These are phyloP conservation scores for Nesidiocoris tenuis DNA, from an alignment of 2,888 invertebrate genomes.

Conservation along the genomic window DNA sequence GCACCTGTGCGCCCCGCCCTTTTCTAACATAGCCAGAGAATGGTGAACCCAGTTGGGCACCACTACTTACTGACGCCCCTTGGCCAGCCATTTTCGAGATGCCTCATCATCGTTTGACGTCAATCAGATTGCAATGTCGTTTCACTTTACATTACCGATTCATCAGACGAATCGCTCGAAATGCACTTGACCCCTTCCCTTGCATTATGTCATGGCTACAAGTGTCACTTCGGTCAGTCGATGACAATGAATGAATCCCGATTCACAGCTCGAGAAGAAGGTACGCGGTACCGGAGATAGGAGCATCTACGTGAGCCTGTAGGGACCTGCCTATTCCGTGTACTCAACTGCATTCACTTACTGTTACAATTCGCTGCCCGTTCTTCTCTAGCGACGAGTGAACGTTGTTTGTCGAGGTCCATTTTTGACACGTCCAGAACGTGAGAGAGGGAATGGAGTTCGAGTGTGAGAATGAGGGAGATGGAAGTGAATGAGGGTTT, in stretches of 20 bases:
- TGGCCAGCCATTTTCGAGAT: too few relatives aligned
- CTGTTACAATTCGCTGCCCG: not conserved
- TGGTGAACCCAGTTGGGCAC: too few relatives aligned
- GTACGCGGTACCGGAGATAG: too few relatives aligned
- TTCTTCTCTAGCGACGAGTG: not conserved
- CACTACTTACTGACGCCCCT: too few relatives aligned
- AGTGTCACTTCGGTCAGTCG: not conserved
- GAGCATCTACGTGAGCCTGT: not conserved
- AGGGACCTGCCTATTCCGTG: too few relatives aligned
- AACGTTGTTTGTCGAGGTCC: conserved; percentile 3
- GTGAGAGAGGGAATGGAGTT: conserved; percentile 21
- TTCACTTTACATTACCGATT: not conserved
- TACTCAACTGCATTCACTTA: not conserved
- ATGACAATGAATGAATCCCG: not conserved
- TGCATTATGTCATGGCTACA: too few relatives aligned
- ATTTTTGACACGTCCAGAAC: conserved; percentile 41
- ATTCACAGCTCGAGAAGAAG: not conserved
- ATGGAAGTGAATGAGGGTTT: not conserved
- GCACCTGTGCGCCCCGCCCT: too few relatives aligned
- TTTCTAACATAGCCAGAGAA: too few relatives aligned
- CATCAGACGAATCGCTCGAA: not conserved
- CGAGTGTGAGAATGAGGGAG: conserved; percentile 8
- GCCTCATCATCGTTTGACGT: too few relatives aligned
- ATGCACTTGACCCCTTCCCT: not conserved
- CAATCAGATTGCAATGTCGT: too few relatives aligned